A percentile compares a stretch with the other conserved stretches of the same genome.
Evolutionary conservation across 2,888 invertebrate species (phyloP).

Genomic region (Melipona beecheii): DNA sequence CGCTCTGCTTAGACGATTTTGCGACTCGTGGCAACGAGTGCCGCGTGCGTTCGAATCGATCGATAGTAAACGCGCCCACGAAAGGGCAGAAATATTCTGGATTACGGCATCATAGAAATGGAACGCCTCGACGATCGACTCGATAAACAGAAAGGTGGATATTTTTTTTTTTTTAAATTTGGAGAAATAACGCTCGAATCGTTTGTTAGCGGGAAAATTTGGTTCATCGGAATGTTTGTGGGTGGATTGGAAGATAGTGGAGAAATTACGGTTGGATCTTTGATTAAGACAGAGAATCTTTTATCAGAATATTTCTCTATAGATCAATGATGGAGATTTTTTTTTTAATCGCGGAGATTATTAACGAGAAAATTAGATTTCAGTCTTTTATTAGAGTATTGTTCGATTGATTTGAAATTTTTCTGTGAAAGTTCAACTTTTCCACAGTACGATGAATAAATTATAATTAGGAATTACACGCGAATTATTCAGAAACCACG

Average conservation of each 20-base stretch:
- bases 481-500: not conserved
- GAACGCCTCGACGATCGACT: not conserved
- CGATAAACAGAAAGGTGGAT: not conserved
- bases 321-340: no score
- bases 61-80: slow-evolving; percentile 66
- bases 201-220: not conserved
- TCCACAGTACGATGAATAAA: not conserved
- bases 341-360: not conserved
- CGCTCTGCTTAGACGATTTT: slow-evolving; percentile 42
- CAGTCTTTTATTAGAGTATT: not conserved
- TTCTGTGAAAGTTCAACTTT: not conserved
- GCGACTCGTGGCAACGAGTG: slow-evolving; percentile 67
- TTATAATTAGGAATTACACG: not conserved
- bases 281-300: no score
- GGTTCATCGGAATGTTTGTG: not conserved
- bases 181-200: not conserved
- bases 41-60: slow-evolving; percentile 60
- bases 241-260: no score
- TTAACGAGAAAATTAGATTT: not conserved
- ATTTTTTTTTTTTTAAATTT: not conserved
- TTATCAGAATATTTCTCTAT: no score
- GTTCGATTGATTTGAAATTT: not conserved
- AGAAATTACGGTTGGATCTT: no score
- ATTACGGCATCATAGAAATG: slow-evolving; percentile 12
- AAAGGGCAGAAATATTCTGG: slow-evolving; percentile 58